Conservation (phyloP, 2,113 vertebrate genomes). For the Anolis carolinensis region DNA sequence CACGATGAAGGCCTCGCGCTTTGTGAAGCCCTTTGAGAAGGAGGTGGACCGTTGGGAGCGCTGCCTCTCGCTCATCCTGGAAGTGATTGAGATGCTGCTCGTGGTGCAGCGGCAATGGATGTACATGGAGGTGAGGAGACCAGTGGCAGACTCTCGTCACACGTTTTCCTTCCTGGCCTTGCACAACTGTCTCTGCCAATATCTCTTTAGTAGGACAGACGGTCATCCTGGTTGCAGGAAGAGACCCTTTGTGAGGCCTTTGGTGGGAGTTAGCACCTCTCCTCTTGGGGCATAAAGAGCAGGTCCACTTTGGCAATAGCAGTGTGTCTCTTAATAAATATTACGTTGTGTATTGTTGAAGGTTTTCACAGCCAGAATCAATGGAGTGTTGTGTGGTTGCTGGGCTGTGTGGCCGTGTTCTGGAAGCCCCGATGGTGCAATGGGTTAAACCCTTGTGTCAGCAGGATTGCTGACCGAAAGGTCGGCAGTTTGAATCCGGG, state of each 20-base stretch:
- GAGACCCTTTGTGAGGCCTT: background rate
- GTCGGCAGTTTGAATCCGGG: too few relatives aligned
- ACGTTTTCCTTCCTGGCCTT: too few relatives aligned
- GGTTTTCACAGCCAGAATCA: too few relatives aligned
- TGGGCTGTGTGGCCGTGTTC: too few relatives aligned
- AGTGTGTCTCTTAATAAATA: too few relatives aligned
- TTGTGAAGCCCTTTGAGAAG: slow-evolving; percentile 85
- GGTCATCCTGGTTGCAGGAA: background rate
- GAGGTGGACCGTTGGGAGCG: slow-evolving; percentile 88
- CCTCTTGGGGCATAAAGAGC: background rate
- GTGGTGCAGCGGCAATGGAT: slow-evolving; percentile 89
- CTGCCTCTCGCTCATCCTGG: slow-evolving; percentile 84
- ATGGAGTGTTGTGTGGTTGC: too few relatives aligned
- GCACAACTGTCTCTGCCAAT: background rate
- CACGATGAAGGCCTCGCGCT: slow-evolving; percentile 88
- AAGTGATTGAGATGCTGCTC: slow-evolving; percentile 85
- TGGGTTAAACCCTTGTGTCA: too few relatives aligned
- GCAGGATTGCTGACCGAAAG: too few relatives aligned
- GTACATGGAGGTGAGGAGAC: slow-evolving; percentile 84
- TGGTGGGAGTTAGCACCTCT: background rate
- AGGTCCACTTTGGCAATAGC: background rate
- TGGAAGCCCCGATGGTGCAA: too few relatives aligned
- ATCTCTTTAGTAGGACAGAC: background rate
- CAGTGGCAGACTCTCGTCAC: fast-evolving
- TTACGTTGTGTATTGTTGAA: too few relatives aligned